These are phyloP conservation scores for Pseudolycoriella hygida DNA, from an alignment of 2,888 invertebrate genomes.

Conservation along the genomic window DNA sequence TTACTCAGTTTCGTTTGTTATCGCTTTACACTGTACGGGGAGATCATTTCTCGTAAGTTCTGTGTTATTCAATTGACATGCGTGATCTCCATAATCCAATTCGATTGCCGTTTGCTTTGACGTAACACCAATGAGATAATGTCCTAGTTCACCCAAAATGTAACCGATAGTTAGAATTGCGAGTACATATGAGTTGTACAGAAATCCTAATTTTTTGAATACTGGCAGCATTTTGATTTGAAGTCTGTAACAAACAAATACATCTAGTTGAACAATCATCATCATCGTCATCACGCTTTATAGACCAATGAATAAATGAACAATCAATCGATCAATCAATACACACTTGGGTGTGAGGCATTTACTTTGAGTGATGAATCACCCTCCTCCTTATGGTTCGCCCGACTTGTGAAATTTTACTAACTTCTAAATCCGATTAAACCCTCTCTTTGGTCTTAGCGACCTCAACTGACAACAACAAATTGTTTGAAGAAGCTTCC, in stretches of 20 bases:
- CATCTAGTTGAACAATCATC: no score
- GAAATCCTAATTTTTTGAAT: conserved; percentile 39
- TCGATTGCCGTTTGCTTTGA: conserved; percentile 73
- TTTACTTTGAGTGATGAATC: no score
- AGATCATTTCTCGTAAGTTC: conserved; percentile 33
- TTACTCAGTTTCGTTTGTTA: conserved; percentile 35
- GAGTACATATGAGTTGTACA: conserved; percentile 64
- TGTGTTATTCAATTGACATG: conserved; percentile 59
- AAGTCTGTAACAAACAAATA: no score
- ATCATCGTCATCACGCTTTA: background rate
- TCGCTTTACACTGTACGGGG: conserved; percentile 37
- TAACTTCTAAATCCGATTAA: no score
- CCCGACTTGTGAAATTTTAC: no score
- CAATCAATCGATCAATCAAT: no score
- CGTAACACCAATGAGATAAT: conserved; percentile 76
- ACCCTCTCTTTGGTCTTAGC: no score
- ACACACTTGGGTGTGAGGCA: no score
- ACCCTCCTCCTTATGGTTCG: no score
- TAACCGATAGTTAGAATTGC: conserved; percentile 67
- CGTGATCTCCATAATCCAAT: conserved; percentile 70
- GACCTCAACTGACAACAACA: no score
- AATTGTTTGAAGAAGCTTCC: no score
- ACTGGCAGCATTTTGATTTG: conserved; percentile 11
- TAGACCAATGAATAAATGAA: background rate
- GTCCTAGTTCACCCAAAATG: conserved; percentile 71